A percentile compares a stretch with the other conserved stretches of the same genome.
These are phyloP conservation scores for Dufourea novaeangliae DNA, from an alignment of 1,140 invertebrate genomes.

Conservation along the genomic window DNA sequence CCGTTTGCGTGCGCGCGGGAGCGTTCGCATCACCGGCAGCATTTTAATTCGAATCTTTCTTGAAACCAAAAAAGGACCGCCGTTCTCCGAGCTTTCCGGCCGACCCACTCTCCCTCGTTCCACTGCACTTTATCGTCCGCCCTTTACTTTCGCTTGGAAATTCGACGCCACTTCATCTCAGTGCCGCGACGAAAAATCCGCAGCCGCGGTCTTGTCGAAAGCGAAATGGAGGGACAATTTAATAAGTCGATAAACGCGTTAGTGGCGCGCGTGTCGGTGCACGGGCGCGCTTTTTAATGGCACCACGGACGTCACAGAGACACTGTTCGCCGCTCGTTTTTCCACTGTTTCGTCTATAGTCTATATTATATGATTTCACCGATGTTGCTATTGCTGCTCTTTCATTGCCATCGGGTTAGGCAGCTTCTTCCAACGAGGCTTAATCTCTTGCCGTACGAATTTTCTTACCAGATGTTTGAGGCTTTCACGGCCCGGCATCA, in stretches of 20 bases:
- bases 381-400: neutral
- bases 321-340: neutral
- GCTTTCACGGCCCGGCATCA: no score
- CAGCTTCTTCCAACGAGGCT: neutral
- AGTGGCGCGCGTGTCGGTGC: conserved; percentile 5
- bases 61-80: conserved; percentile 56
- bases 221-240: conserved; percentile 33
- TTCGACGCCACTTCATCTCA: neutral
- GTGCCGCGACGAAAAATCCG: neutral
- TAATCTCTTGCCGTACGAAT: no score
- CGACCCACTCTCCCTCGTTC: neutral
- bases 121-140: neutral
- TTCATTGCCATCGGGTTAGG: no score
- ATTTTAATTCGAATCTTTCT: conserved; percentile 68
- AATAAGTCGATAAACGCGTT: conserved; percentile 51
- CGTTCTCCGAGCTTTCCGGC: conserved; percentile 22
- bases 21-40: conserved; percentile 58
- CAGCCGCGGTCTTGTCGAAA: neutral
- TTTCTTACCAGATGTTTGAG: no score
- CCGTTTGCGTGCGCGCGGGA: conserved; percentile 14
- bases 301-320: conserved; percentile 18
- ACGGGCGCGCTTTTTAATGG: conserved; percentile 23
- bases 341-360: conserved; percentile 22
- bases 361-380: conserved; percentile 26
- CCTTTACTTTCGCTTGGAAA: neutral